These are phyloP conservation scores for Myotis vivesi DNA, from an alignment of 2,797 vertebrate genomes.

Conservation along the genomic window DNA sequence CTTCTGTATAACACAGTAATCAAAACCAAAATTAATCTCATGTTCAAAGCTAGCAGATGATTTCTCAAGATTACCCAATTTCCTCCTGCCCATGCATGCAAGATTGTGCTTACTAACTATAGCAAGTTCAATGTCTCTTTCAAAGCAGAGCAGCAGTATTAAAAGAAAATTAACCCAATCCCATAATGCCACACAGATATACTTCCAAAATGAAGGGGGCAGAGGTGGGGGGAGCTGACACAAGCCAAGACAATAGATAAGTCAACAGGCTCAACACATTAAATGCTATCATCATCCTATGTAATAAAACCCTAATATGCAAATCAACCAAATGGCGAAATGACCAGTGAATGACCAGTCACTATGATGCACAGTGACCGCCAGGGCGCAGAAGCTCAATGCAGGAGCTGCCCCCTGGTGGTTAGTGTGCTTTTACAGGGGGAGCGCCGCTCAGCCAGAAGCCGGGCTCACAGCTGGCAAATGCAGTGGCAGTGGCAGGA, in stretches of 20 bases:
- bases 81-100: background rate
- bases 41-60: constrained; percentile 43
- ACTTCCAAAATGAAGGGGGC: background rate
- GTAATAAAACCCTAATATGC: no score
- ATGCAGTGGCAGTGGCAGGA: no score
- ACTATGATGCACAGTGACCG: no score
- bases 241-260: background rate
- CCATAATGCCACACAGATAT: background rate
- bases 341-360: accelerated
- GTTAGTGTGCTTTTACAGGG: no score
- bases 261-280: background rate
- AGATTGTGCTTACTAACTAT: constrained; percentile 43
- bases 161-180: constrained; percentile 8
- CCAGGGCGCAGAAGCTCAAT: no score
- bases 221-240: background rate
- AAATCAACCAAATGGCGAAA: no score
- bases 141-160: constrained; percentile 5
- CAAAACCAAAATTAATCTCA: constrained; percentile 62
- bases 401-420: no score
- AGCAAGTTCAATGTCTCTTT: constrained; percentile 33
- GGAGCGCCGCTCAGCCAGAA: no score
- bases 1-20: constrained; percentile 34
- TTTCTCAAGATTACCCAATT: constrained; percentile 51
- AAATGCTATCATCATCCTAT: constrained; percentile 14
- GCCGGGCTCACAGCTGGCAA: no score